Conservation (phyloP, 2,113 vertebrate genomes). For the Sander vitreus region DNA sequence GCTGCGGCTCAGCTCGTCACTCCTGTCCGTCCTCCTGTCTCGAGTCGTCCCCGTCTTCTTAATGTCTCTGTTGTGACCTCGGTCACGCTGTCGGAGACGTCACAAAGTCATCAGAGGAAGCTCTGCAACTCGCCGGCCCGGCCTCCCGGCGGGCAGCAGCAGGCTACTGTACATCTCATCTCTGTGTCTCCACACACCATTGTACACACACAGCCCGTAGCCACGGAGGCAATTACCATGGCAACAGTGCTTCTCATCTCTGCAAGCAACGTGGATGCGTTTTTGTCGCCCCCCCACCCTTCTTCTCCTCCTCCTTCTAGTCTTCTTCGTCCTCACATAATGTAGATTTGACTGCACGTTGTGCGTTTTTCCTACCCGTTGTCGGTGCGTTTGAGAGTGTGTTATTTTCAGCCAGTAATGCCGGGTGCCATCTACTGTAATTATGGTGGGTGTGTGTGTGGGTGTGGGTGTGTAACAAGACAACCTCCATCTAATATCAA, state of each 20-base stretch:
- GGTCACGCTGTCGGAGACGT: background rate
- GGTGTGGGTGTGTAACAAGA: conserved; percentile 16
- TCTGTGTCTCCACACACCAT: conserved; percentile 18
- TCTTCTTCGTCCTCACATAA: conserved; percentile 7
- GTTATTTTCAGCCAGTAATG: conserved; percentile 29
- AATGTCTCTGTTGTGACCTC: conserved; percentile 4
- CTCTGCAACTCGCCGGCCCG: too few relatives aligned
- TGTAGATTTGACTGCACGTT: conserved; percentile 3
- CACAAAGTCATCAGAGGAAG: background rate
- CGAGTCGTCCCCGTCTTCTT: background rate
- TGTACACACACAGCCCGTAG: conserved; percentile 2
- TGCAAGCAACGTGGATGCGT: conserved; percentile 16
- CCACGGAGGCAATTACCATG: conserved; percentile 63
- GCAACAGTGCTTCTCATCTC: conserved; percentile 60
- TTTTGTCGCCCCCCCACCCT: background rate
- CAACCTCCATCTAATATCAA: conserved; percentile 31
- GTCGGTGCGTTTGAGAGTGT: background rate
- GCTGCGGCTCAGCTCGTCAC: background rate
- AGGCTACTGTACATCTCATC: conserved; percentile 19
- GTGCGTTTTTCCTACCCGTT: conserved; percentile 22
- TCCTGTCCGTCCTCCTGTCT: background rate
- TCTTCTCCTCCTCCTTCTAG: background rate
- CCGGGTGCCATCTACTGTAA: conserved; percentile 26
- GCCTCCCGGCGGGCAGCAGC: background rate
- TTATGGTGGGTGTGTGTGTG: background rate